Conservation (phyloP, 2,113 vertebrate genomes). For the Leptocoma aspasia region DNA sequence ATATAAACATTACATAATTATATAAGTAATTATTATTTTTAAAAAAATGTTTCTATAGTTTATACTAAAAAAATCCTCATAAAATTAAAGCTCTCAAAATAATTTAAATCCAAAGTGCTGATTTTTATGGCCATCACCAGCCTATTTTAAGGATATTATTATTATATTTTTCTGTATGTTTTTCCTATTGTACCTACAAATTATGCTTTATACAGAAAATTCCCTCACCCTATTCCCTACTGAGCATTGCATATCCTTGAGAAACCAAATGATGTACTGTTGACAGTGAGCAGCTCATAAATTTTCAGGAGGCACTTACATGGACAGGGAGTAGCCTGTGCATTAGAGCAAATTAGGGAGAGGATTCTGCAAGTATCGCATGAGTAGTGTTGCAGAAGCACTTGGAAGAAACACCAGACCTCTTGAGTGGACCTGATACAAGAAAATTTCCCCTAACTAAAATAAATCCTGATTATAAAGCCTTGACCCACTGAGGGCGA, state of each 20-base stretch:
- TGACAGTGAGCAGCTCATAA: constrained; percentile 25
- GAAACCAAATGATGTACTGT: neutral
- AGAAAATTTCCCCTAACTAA: neutral
- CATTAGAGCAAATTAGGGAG: constrained; percentile 33
- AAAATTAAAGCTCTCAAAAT: neutral
- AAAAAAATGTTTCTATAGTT: neutral
- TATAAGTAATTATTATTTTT: neutral
- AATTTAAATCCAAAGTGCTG: neutral
- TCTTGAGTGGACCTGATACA: too few species aligned
- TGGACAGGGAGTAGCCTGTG: neutral
- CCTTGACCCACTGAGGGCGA: neutral
- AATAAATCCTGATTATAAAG: neutral
- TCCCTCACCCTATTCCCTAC: neutral
- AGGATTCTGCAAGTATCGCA: neutral
- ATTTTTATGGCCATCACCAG: neutral
- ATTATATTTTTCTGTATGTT: neutral
- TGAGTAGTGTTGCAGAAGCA: neutral
- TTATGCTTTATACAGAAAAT: neutral
- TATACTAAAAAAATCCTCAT: neutral
- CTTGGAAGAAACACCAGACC: neutral
- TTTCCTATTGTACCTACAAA: neutral
- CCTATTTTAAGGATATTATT: neutral
- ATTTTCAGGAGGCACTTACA: constrained; percentile 27
- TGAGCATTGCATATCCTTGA: neutral
- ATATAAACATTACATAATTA: neutral